Evolutionary conservation across 2,888 invertebrate species (phyloP), one percentile per base, ranked within the genome.

Genomic region (Nipponacmea schrenckii): DNA sequence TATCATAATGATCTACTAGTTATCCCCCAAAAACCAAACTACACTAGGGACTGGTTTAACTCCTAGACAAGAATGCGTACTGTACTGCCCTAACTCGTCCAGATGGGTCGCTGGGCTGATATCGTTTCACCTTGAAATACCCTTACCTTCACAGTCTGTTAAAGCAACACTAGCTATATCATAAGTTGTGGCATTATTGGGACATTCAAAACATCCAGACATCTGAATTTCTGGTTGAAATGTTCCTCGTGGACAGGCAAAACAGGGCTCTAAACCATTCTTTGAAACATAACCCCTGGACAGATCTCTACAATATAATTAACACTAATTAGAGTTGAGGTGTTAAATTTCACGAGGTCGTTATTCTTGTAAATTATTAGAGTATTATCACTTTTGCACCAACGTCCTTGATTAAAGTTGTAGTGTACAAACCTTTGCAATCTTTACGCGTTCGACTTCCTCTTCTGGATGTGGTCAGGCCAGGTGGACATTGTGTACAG

Each of bases 221-320:
- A 72, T 91, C 0, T 89, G 89, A 24, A 68, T 67, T n/a, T 86
- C 80, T 4, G 87, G 83, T 74, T 90, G 90, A 77, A 85, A 90
- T 64, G 86, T 88, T 3, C 89, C 88, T 56, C 90, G 80, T 8
- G 90, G 90, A 83, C 93, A 93, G 1, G 91, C 90, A 73, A 90
- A 89, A 80, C 92, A 91, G 1, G 92, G 92, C 78, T 89, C 88
- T 39, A 92, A 85, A 4, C 92, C 92, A 2, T 90, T 89, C 83
- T 87, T 79, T 56, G 90, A 87, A 76, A 89, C 84, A 80, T 87
- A 83, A 7, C 93, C 93, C 1, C 92, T 15, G 56, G 24, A 56
- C 48, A n/a, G 39, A 24, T 50, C n/a, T 26, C 31, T 68, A 62
- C 12, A n/a, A 68, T 7, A 68, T 15, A 26, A 68, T 0, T 8